These are phyloP conservation scores for Platorchestia sp. DNA, from an alignment of 1,140 invertebrate genomes.

Conservation along the genomic window DNA sequence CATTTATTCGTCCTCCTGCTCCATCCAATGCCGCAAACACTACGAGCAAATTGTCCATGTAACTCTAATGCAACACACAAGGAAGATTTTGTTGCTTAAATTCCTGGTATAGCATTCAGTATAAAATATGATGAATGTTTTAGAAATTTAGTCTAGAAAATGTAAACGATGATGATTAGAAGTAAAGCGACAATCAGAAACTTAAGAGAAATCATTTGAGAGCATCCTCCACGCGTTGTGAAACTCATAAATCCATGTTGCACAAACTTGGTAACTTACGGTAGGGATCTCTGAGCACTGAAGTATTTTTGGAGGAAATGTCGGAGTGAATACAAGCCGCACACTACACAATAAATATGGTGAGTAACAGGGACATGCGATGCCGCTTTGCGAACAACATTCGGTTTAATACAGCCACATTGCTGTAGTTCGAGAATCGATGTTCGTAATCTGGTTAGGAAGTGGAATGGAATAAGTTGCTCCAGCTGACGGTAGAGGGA, in stretches of 20 bases:
- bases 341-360: neutral
- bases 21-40: neutral
- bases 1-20: neutral
- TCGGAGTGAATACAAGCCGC: neutral
- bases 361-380: neutral
- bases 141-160: too few species aligned
- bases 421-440: slow-evolving; percentile 31
- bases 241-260: neutral
- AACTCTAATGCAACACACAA: neutral
- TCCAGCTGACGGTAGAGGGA: slow-evolving; percentile 29
- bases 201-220: neutral
- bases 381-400: neutral
- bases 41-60: neutral
- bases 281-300: neutral
- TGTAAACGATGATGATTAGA: too few species aligned
- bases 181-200: too few species aligned
- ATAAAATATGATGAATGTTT: neutral
- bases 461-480: slow-evolving; percentile 37
- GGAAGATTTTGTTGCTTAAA: neutral
- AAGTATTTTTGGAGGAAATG: neutral
- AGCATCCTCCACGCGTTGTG: neutral
- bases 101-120: neutral
- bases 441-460: slow-evolving; percentile 37
- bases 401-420: slow-evolving; percentile 12
- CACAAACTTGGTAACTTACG: neutral